Evolutionary conservation across 2,113 vertebrate genomes (phyloP).

Genomic region (Pheucticus melanocephalus): DNA sequence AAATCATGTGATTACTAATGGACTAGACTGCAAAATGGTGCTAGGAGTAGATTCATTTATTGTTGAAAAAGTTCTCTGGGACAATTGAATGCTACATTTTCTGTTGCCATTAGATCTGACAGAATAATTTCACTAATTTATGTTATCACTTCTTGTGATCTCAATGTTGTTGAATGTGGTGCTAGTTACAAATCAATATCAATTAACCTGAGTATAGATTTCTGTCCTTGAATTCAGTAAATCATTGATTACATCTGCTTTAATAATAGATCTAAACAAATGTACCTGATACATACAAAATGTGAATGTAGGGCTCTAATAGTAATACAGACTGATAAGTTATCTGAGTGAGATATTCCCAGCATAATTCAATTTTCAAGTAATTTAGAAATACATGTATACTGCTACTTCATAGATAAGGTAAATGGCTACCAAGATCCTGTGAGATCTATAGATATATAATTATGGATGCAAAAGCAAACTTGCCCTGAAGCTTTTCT

Average conservation of each 20-base stretch:
- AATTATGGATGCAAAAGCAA: not conserved
- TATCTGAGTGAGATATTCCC: not conserved
- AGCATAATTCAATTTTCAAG: not conserved
- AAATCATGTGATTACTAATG: not conserved
- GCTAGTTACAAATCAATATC: conserved; percentile 40
- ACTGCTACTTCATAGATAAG: not conserved
- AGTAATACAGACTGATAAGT: not conserved
- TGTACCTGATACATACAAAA: not conserved
- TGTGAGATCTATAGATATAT: not conserved
- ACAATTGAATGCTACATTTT: not conserved
- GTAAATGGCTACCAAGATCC: not conserved
- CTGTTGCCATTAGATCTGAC: not conserved
- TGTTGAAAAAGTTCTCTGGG: not conserved
- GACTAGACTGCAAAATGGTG: not conserved
- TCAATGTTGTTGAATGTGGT: not conserved
- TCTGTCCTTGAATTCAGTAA: not conserved
- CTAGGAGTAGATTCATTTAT: not conserved
- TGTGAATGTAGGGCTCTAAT: not conserved
- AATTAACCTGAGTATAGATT: conserved; percentile 36
- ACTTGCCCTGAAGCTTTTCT: not conserved
- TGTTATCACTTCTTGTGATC: not conserved
- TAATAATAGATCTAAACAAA: not conserved
- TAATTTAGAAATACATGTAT: not conserved
- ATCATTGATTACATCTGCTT: not conserved
- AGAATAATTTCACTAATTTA: conserved; percentile 36